Evolutionary conservation across 2,888 invertebrate genomes (phyloP).

Genomic region (Apamea anceps): DNA sequence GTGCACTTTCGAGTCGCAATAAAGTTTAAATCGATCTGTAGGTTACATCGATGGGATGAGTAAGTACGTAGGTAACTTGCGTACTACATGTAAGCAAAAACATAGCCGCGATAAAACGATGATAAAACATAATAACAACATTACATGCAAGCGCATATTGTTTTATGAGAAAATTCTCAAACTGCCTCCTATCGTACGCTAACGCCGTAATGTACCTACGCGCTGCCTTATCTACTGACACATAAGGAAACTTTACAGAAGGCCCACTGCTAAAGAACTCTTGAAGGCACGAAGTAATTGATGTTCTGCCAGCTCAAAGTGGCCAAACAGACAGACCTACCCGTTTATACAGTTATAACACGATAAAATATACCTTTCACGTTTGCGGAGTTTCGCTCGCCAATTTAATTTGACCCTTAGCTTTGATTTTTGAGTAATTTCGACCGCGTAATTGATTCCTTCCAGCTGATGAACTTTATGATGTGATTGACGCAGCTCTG

Average conservation of each 20-base stretch:
- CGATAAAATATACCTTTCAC: no score
- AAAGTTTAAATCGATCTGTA: background rate
- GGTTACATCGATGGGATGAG: background rate
- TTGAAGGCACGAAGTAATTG: background rate
- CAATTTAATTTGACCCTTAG: no score
- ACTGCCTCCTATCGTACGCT: constrained; percentile 26
- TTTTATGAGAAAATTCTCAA: constrained; percentile 45
- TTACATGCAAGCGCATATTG: constrained; percentile 32
- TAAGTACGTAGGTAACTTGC: constrained; percentile 29
- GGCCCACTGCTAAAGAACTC: background rate
- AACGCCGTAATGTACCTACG: constrained; percentile 23
- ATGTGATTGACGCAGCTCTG: background rate
- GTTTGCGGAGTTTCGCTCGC: no score
- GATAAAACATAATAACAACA: constrained; percentile 30
- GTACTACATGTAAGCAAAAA: constrained; percentile 17
- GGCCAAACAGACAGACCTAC: background rate
- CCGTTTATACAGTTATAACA: no score
- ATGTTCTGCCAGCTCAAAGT: background rate
- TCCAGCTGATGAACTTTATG: background rate
- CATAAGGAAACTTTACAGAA: background rate
- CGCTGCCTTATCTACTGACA: constrained; percentile 35
- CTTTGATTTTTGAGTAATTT: no score
- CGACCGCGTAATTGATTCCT: background rate
- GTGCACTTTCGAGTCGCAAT: background rate
- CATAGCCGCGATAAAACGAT: constrained; percentile 18